Evolutionary conservation across 2,888 invertebrate genomes (phyloP).

Genomic region (Electrophaes corylata): DNA sequence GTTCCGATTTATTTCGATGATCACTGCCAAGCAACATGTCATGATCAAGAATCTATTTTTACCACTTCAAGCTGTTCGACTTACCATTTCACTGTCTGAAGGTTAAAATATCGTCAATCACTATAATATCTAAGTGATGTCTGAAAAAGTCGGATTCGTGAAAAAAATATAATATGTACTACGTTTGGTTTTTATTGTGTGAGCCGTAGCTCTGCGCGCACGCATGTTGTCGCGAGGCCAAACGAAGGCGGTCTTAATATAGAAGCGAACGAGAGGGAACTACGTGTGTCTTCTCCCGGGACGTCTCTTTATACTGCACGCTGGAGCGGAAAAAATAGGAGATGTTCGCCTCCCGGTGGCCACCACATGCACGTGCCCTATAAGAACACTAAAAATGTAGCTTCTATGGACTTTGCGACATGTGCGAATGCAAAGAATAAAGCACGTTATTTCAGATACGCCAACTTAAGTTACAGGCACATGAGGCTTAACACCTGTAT

Average conservation of each 20-base stretch:
- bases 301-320: slow-evolving; percentile 64
- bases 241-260: slow-evolving; percentile 76
- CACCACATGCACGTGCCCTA: slow-evolving; percentile 17
- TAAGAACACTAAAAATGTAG: slow-evolving; percentile 13
- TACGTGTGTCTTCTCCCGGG: slow-evolving; percentile 64
- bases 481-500: too few relatives aligned
- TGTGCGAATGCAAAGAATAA: slow-evolving; percentile 13
- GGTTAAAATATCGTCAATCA: slow-evolving; percentile 24
- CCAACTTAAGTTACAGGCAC: too few relatives aligned
- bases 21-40: slow-evolving; percentile 17
- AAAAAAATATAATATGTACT: slow-evolving; percentile 79
- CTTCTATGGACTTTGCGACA: slow-evolving; percentile 10
- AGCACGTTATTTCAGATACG: neutral
- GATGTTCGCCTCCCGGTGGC: slow-evolving; percentile 41
- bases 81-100: slow-evolving; percentile 48
- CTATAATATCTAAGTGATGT: slow-evolving; percentile 49
- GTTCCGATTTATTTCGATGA: neutral
- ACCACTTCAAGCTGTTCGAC: slow-evolving; percentile 33
- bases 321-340: slow-evolving; percentile 46
- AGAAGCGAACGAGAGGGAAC: slow-evolving; percentile 71
- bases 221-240: slow-evolving; percentile 74
- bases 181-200: slow-evolving; percentile 76
- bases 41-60: slow-evolving; percentile 35
- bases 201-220: slow-evolving; percentile 65
- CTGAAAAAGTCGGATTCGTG: slow-evolving; percentile 65